phyloP scores from a whole-genome alignment of 2,797 vertebrate species.

The Poecilia picta region DNA sequence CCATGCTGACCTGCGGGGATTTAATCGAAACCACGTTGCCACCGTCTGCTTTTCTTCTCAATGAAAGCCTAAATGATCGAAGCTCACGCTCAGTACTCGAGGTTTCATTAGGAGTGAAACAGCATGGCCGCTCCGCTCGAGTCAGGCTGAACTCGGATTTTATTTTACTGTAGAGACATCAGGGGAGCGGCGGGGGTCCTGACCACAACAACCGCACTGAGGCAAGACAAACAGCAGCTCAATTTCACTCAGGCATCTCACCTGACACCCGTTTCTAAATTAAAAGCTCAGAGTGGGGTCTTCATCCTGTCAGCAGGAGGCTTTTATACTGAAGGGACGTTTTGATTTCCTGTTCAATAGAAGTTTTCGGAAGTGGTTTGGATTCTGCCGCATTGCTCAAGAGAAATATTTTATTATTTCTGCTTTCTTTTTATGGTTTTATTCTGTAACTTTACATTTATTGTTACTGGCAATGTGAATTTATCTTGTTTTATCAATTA shows the following conservation, averaged over 20 bases:
- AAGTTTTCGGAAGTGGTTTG: neutral
- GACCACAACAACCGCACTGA: neutral
- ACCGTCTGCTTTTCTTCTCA: neutral
- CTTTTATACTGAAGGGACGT: conserved; percentile 27
- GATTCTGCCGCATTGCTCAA: too few relatives aligned
- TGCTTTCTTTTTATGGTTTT: too few relatives aligned
- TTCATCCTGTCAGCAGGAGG: conserved; percentile 3
- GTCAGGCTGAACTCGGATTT: neutral
- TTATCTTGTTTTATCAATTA: too few relatives aligned
- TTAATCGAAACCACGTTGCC: neutral
- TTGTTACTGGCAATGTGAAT: too few relatives aligned
- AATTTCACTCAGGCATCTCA: neutral
- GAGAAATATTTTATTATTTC: too few relatives aligned
- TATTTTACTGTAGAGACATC: neutral
- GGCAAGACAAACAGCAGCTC: neutral
- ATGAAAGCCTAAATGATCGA: neutral
- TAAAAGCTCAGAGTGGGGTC: neutral
- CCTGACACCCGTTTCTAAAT: neutral
- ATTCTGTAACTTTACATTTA: too few relatives aligned
- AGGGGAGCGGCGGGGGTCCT: neutral
- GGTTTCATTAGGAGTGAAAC: neutral
- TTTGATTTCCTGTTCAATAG: conserved; percentile 2
- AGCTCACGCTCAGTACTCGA: neutral
- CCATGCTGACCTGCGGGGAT: neutral
- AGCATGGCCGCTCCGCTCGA: neutral